These are phyloP conservation scores for Bradynema listronoti DNA, from an alignment of 1,140 invertebrate species.

Conservation along the genomic window DNA sequence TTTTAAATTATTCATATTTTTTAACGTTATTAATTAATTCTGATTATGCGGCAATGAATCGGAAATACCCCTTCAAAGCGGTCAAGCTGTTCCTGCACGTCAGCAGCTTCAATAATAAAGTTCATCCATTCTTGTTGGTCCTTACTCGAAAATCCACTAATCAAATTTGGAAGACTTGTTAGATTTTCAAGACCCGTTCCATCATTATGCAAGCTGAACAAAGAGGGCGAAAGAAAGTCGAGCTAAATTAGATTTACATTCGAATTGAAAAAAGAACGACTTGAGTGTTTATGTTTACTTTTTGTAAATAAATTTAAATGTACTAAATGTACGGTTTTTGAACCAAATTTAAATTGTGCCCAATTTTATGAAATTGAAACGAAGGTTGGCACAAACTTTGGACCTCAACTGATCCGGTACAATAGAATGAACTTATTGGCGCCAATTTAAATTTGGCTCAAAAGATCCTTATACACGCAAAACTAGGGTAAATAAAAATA, in stretches of 20 bases:
- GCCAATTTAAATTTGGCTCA: too few species aligned
- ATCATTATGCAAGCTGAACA: constrained; percentile 40
- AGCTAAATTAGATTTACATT: constrained; percentile 22
- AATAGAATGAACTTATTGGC: too few species aligned
- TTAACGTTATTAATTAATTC: too few species aligned
- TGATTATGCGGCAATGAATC: too few species aligned
- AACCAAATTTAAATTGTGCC: constrained; percentile 19
- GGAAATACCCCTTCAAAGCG: constrained; percentile 9
- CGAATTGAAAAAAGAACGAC: background rate
- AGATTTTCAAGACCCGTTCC: constrained; percentile 37
- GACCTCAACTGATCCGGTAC: too few species aligned
- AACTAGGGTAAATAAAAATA: constrained; percentile 12
- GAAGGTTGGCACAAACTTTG: too few species aligned
- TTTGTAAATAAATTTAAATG: background rate
- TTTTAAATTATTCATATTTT: too few species aligned
- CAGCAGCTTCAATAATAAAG: constrained; percentile 44
- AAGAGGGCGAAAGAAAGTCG: constrained; percentile 35
- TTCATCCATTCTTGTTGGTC: constrained; percentile 46
- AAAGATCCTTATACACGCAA: too few species aligned
- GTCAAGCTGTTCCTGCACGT: constrained; percentile 34
- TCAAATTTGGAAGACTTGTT: constrained; percentile 31
- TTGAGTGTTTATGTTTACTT: background rate
- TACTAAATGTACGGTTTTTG: background rate
- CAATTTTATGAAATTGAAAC: too few species aligned
- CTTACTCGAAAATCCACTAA: constrained; percentile 26